A percentile compares a stretch with the other conserved stretches of the same genome.
These are phyloP conservation scores for Embiotoca jacksoni DNA, from an alignment of 2,113 vertebrate genomes.

Conservation along the genomic window DNA sequence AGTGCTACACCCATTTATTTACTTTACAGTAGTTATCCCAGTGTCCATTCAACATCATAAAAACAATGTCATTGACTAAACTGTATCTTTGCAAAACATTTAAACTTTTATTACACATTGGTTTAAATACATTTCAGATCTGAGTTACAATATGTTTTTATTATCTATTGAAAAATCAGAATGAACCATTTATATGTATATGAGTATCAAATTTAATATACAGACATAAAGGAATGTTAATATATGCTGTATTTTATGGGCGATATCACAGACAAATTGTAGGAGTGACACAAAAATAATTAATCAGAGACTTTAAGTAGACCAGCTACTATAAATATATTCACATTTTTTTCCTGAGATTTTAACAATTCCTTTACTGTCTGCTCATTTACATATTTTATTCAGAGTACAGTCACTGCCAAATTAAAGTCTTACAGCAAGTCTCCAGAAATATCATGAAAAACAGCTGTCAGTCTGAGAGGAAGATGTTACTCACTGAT, in stretches of 20 bases:
- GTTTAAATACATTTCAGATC: background rate
- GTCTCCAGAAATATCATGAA: background rate
- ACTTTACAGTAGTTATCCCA: background rate
- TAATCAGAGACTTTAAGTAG: slow-evolving; percentile 24
- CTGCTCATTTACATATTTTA: background rate
- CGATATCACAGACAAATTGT: background rate
- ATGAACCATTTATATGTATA: slow-evolving; percentile 9
- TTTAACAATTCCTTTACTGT: background rate
- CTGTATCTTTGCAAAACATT: background rate
- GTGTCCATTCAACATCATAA: no score
- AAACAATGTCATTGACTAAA: background rate
- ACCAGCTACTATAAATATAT: slow-evolving; percentile 42
- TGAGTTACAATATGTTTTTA: background rate
- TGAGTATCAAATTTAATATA: background rate
- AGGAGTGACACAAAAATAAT: slow-evolving; percentile 14
- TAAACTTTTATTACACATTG: background rate
- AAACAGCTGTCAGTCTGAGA: background rate
- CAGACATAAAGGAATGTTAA: background rate
- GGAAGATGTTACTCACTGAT: background rate
- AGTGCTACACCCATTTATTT: no score
- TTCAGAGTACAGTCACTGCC: background rate
- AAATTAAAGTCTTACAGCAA: no score
- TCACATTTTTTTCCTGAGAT: slow-evolving; percentile 6
- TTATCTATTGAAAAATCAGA: slow-evolving; percentile 15
- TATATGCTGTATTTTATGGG: background rate